A percentile compares a stretch with the other conserved stretches of the same genome.
Conservation (phyloP, 2,888 invertebrate species). For the Rhagium mordax region DNA sequence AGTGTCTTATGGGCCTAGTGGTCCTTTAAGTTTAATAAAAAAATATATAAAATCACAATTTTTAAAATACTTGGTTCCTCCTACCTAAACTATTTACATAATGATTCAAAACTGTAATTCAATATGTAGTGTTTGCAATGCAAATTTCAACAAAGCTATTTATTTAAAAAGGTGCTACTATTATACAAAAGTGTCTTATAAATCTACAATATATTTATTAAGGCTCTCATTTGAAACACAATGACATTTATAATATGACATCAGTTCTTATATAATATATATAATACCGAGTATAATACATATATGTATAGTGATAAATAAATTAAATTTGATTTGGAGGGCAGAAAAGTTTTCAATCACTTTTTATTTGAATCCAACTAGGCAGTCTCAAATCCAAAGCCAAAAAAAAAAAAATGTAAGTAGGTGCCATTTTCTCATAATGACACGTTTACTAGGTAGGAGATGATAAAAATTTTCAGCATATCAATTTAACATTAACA, state of each 20-base stretch:
- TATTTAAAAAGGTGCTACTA: neutral
- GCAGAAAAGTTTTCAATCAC: no score
- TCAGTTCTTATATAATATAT: no score
- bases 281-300: no score
- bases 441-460: neutral
- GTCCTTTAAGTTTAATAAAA: conserved; percentile 45
- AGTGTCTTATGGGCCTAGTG: conserved; percentile 36
- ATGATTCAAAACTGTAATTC: conserved; percentile 19
- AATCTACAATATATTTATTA: neutral
- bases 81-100: conserved; percentile 4
- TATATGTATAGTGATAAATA: no score
- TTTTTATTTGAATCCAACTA: no score
- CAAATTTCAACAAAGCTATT: neutral
- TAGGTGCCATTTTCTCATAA: no score
- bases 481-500: neutral
- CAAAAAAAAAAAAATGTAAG: no score
- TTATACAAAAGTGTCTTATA: neutral
- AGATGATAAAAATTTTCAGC: neutral
- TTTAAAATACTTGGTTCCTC: conserved; percentile 42
- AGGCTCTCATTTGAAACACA: neutral
- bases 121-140: neutral
- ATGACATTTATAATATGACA: neutral
- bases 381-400: no score
- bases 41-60: conserved; percentile 49
- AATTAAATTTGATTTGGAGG: no score